Base-by-base conservation (phyloP, 2,113 vertebrate species). In the Thryonomys swinderianus region DNA sequence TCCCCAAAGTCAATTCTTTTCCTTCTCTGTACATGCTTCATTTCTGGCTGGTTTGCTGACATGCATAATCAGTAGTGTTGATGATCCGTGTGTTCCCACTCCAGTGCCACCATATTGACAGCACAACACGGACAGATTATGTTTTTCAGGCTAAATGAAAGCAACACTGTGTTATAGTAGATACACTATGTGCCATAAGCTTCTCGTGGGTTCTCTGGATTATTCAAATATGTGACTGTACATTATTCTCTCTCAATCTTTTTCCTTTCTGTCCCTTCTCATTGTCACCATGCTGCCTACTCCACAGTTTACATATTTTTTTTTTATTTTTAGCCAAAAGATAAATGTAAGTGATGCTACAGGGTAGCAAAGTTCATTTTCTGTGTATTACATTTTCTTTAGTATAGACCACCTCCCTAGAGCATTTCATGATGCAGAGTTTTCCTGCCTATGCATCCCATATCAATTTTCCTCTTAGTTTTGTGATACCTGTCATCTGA, bases 101-200 rank as follows among this genome's bases (percentile, higher is more conserved):
- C 79, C n/a, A 95, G 40, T 27, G 37, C 40, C 79, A 94, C 69
- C 59, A 62, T 86, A n/a, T 51, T 91, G 88, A 51, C 79, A 88
- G 20, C 20, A 34, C 57, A 78, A 90, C 74, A 48, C 0, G 55
- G 23, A 85, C 45, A 93, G 42, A 84, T 2, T 91, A 37, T 64
- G 61, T 71, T 92, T 95, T 93, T 66, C 90, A 85, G 76, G 61
- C 21, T 85, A 95, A 96, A 57, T 48, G 71, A 89, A 69, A 90
- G 82, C 92, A 85, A 0, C 27, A 13, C 95, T 92, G 45, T 66
- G 12, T 84, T 5, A 0, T 18, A 83, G 73, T 67, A 85, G 64
- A 82, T 82, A 74, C n/a, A 80, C 80, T 71, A 92, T 80, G 34
- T 21, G 42, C 62, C 40, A 12, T 0, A 73, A 76, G 51, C 6